Base-by-base conservation (phyloP, 2,113 vertebrate species). In the Onychostoma macrolepis region DNA sequence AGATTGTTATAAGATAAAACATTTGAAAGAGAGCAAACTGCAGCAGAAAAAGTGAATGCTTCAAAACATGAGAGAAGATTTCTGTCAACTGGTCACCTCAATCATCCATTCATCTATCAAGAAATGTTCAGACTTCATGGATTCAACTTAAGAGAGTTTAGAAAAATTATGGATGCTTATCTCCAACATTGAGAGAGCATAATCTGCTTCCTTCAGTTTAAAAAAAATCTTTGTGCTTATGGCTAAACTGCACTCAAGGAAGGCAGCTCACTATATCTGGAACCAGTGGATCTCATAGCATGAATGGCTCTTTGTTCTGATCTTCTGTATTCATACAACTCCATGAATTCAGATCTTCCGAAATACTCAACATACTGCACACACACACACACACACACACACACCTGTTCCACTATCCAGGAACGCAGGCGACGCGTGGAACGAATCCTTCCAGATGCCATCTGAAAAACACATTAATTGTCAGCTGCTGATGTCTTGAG, bases 371-470 rank as follows among this genome's bases (percentile, higher is more conserved):
- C 30, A 69, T 4, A 69, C 7, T 17, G 6, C 11, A 65, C 61
- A 2, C n/a, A 28, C 1, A 21, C 24, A n/a, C 53, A 53, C 48
- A 19, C 17, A 38, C 41, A n/a, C 12, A 72, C 48, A 45, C 76
- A 75, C 1, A 92, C 91, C 91, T 98, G 97, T 4, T 97, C 95
- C 48, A 98, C 93, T 2, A 97, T 93, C 97, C 97, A 98, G 6
- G 88, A 89, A 6, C 96, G 95, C 56, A 98, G 95, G 87, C 92
- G 96, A n/a, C 97, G 95, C 0, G 96, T 97, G 28, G 93, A 91
- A 15, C 96, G 94, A 30, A 88, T 91, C 72, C 84, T 94, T 10
- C 92, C 92, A 0, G 92, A 87, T 1, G 94, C 91, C 97, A 97
- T 97, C 86, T 88, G 79, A 78, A 30, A 78, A 30, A 11, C 24